A percentile compares a stretch with the other conserved stretches of the same genome.
These are phyloP conservation scores for Enteromius fasciolatus DNA, from an alignment of 2,797 vertebrate genomes.

Conservation along the genomic window DNA sequence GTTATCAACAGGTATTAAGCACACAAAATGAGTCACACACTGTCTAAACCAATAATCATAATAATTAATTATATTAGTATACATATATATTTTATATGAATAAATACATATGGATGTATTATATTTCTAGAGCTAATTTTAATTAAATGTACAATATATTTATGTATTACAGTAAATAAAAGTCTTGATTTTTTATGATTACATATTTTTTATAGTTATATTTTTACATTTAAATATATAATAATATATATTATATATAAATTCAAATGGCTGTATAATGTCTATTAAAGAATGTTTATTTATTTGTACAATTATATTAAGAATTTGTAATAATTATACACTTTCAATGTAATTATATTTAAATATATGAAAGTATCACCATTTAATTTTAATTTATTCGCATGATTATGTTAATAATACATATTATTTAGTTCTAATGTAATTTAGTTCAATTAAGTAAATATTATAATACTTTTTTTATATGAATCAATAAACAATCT, in stretches of 20 bases:
- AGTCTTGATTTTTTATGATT: neutral
- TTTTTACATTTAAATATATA: neutral
- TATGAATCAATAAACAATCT: neutral
- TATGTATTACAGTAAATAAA: neutral
- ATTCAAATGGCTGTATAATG: neutral
- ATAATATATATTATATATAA: neutral
- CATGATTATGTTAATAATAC: neutral
- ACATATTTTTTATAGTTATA: neutral
- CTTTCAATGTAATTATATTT: neutral
- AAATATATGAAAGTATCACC: neutral
- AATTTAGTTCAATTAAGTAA: neutral
- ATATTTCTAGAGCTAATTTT: neutral
- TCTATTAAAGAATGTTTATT: neutral
- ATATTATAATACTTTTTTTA: neutral
- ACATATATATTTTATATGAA: neutral
- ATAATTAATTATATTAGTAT: neutral
- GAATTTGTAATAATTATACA: neutral
- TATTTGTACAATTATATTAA: neutral
- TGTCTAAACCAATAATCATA: neutral
- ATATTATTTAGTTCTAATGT: neutral
- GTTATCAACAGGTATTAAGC: neutral
- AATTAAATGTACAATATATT: neutral
- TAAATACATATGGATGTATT: neutral
- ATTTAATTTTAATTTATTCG: neutral
- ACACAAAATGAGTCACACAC: neutral